phyloP scores from a whole-genome alignment of 2,113 vertebrate genomes.

The Vanacampus margaritifer region DNA sequence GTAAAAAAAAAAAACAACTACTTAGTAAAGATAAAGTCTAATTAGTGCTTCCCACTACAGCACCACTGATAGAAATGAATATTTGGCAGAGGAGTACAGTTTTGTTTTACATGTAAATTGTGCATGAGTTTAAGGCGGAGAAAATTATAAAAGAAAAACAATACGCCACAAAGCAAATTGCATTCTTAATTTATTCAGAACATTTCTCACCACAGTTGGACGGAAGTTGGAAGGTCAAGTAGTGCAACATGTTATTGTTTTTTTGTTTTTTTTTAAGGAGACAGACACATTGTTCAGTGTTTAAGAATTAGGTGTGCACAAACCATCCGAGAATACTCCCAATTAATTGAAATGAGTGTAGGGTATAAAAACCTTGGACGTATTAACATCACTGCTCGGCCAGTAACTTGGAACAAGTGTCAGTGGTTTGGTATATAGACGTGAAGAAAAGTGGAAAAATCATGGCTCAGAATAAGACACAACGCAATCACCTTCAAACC shows the following conservation, averaged over 20 bases:
- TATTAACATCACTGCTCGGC: conserved; percentile 15
- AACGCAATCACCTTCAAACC: conserved; percentile 43
- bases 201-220: conserved; percentile 50
- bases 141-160: not conserved
- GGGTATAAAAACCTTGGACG: conserved; percentile 14
- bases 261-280: conserved; percentile 19
- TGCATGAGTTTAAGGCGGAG: not conserved
- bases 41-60: too few species aligned
- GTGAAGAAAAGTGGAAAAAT: conserved; percentile 24
- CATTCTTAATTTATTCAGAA: conserved; percentile 60
- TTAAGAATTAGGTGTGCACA: conserved; percentile 32
- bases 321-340: conserved; percentile 24
- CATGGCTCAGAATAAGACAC: conserved; percentile 60
- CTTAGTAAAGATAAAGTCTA: too few species aligned
- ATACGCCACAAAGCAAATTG: not conserved
- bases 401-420: conserved; percentile 19
- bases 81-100: too few species aligned
- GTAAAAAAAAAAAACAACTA: too few species aligned
- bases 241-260: conserved; percentile 54
- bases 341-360: conserved; percentile 20
- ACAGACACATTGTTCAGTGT: conserved; percentile 37
- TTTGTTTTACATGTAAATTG: not conserved
- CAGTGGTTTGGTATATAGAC: conserved; percentile 44
- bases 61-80: too few species aligned
- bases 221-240: conserved; percentile 58